Conservation (phyloP, 2,113 vertebrate genomes). For the Colossoma macropomum region DNA sequence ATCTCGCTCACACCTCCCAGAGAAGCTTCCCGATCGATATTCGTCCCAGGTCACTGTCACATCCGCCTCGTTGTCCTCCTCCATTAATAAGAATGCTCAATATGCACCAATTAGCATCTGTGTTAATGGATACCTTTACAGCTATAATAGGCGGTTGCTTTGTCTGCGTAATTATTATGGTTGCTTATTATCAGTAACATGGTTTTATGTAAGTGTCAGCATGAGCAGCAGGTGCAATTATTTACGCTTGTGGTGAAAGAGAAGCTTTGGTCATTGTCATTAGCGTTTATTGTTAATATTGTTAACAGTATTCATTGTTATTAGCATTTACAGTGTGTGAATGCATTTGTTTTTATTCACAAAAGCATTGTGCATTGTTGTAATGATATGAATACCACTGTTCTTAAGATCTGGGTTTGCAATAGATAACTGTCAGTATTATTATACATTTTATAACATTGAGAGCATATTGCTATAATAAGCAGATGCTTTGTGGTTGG, state of each 20-base stretch:
- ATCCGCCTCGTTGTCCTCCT: constrained; percentile 9
- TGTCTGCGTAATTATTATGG: constrained; percentile 2
- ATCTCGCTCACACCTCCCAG: not conserved
- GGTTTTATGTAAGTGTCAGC: constrained; percentile 11
- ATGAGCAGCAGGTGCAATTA: not conserved
- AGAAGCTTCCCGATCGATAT: constrained; percentile 8
- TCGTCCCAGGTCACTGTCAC: not conserved
- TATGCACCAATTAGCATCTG: constrained; percentile 36
- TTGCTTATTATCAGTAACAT: not conserved
- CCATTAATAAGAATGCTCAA: not conserved
- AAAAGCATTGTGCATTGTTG: not conserved
- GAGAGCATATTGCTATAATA: too few species aligned
- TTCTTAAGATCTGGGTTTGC: too few species aligned
- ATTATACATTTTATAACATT: too few species aligned
- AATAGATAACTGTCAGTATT: too few species aligned
- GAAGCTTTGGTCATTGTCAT: not conserved
- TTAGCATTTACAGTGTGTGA: not conserved
- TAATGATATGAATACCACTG: not conserved
- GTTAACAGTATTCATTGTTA: not conserved
- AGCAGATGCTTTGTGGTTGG: too few species aligned
- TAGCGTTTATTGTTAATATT: not conserved
- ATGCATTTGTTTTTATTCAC: not conserved
- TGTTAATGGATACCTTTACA: constrained; percentile 36
- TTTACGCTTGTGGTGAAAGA: not conserved
- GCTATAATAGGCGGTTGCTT: constrained; percentile 16